Evolutionary conservation across 2,797 vertebrate genomes (phyloP), one percentile per base, ranked within the genome.

Genomic region (Rhodeus uyekii): DNA sequence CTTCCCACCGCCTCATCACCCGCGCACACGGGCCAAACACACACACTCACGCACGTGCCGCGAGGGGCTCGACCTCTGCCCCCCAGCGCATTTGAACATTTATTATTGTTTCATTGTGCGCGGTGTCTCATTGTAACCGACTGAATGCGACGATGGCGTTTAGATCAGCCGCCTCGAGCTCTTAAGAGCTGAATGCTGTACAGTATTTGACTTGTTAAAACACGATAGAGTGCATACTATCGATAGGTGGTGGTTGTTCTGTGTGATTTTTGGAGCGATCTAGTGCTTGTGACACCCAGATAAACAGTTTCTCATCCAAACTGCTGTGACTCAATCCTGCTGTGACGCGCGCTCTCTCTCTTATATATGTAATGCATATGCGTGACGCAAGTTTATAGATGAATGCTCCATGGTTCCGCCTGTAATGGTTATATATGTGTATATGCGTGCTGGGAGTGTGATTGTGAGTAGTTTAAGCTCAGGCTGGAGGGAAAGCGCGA

Each of bases 1-100:
- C 96, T 94, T 77, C 55, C 72, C 61, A 9, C 60, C 32, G 24
- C 4, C 27, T 44, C 2, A 34, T 38, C 18, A 2, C 22, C 19
- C 19, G 9, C 42, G 29, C 13, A 8, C 10, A 29, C 24, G 16
- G n/a, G n/a, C n/a, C n/a, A n/a, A 50, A 53, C 34, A n/a, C 0
- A 29, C 13, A 36, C 63, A 63, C 65, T 19, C 8, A 8, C 34
- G 42, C 58, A n/a, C n/a, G n/a, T n/a, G n/a, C 2, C 16, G 13
- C n/a, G 0, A 39, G 16, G 50, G 19, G 8, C 63, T 46, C 63
- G n/a, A n/a, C n/a, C n/a, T n/a, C n/a, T n/a, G n/a, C n/a, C n/a
- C n/a, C n/a, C n/a, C n/a, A n/a, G n/a, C n/a, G 4, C 5, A 8
- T 73, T 81, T 44, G 60, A 9, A 48, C 22, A 5, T 58, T 82